These are phyloP conservation scores for Auanema sp. DNA, from an alignment of 2,888 invertebrate species.

Conservation along the genomic window DNA sequence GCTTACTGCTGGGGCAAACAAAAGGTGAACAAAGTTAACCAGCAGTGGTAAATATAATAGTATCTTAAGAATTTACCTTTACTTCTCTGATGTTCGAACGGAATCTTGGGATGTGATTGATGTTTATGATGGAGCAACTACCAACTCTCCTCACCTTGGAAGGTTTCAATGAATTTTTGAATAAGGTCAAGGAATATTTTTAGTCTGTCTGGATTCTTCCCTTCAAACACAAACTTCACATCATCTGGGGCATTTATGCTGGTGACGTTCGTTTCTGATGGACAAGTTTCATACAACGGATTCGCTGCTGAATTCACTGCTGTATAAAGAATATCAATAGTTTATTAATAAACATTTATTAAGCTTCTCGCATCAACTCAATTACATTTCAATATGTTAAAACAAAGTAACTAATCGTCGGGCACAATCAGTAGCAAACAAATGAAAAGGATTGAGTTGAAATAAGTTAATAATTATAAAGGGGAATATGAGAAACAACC, in stretches of 20 bases:
- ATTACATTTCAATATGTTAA: too few species aligned
- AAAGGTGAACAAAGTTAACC: background rate
- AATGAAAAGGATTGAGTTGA: too few species aligned
- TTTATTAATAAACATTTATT: too few species aligned
- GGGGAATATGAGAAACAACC: too few species aligned
- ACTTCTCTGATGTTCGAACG: background rate
- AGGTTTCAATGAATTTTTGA: background rate
- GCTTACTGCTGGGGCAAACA: background rate
- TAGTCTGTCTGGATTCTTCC: background rate
- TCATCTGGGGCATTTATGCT: background rate
- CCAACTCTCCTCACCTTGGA: background rate
- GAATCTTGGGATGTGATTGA: background rate
- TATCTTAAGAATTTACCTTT: background rate
- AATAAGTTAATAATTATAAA: too few species aligned
- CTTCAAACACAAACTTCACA: background rate
- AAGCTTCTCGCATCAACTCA: too few species aligned
- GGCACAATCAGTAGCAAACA: too few species aligned
- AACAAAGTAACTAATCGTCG: too few species aligned
- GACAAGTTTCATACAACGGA: background rate
- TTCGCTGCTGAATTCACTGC: background rate
- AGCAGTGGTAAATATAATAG: background rate
- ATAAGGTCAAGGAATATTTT: too few species aligned
- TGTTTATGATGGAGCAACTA: background rate
- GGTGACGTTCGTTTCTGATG: background rate
- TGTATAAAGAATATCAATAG: too few species aligned